phyloP scores from a whole-genome alignment of 1,140 invertebrate genomes.

The Eciton burchellii region DNA sequence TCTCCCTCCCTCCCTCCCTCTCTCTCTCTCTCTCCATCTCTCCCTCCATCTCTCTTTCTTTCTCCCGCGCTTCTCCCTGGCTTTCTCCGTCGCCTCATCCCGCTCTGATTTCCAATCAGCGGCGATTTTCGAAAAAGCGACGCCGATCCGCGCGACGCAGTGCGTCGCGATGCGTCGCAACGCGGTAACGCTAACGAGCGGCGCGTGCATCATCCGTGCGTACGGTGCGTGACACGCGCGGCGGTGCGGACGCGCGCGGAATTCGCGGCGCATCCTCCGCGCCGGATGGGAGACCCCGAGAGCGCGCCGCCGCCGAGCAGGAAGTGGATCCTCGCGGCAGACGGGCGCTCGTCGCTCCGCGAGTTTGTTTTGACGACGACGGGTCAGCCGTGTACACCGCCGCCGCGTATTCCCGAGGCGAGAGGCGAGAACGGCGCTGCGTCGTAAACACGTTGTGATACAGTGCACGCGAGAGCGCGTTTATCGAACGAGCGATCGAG shows the following conservation, averaged over 20 bases:
- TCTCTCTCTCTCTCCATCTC: background rate
- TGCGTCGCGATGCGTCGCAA: slow-evolving; percentile 38
- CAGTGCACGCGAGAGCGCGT: slow-evolving; percentile 35
- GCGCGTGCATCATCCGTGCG: slow-evolving; percentile 27
- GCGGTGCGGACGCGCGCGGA: slow-evolving; percentile 9
- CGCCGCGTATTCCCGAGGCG: slow-evolving; percentile 20
- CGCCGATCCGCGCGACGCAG: slow-evolving; percentile 35
- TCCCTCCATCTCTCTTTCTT: slow-evolving; percentile 52
- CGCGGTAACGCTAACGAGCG: background rate
- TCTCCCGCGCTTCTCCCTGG: slow-evolving; percentile 10
- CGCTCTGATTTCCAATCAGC: background rate
- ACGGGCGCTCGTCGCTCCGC: slow-evolving; percentile 23
- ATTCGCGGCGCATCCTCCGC: slow-evolving; percentile 31
- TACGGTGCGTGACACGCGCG: slow-evolving; percentile 5
- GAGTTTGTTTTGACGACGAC: slow-evolving; percentile 54
- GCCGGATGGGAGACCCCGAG: slow-evolving; percentile 62
- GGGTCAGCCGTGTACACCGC: slow-evolving; percentile 49
- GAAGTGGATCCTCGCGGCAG: slow-evolving; percentile 50
- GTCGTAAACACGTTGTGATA: slow-evolving; percentile 29
- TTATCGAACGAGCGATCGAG: slow-evolving; percentile 1
- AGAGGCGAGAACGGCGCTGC: slow-evolving; percentile 38
- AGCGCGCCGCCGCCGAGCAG: slow-evolving; percentile 19
- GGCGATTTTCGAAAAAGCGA: slow-evolving; percentile 38
- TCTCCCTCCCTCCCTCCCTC: slow-evolving; percentile 40
- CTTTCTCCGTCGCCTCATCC: slow-evolving; percentile 12